These are phyloP conservation scores for Watersipora subatra DNA, from an alignment of 1,140 invertebrate genomes.

Conservation along the genomic window DNA sequence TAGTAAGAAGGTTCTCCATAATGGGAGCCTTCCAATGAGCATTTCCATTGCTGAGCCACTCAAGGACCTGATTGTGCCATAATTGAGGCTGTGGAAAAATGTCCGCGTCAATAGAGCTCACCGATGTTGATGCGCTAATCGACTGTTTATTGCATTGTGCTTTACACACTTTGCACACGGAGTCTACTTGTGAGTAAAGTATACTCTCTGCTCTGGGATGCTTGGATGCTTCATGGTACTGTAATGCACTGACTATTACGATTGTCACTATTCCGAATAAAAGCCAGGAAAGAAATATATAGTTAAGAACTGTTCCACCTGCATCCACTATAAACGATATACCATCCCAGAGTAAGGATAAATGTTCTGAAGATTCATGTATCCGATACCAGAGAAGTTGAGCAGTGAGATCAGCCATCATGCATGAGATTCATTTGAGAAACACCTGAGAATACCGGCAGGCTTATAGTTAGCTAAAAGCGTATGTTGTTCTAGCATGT, in stretches of 20 bases:
- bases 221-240: background rate
- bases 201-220: too few species aligned
- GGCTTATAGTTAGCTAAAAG: too few species aligned
- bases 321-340: background rate
- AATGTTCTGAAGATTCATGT: conserved; percentile 55
- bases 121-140: background rate
- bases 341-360: conserved; percentile 52
- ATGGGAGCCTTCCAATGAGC: background rate
- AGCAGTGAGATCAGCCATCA: conserved; percentile 33
- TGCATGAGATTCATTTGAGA: too few species aligned
- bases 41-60: background rate
- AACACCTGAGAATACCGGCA: too few species aligned
- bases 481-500: too few species aligned
- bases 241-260: background rate
- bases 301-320: background rate
- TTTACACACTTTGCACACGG: background rate
- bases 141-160: too few species aligned
- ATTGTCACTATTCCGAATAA: background rate
- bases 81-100: background rate
- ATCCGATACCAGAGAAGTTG: conserved; percentile 55
- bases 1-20: background rate
- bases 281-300: background rate
- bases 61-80: background rate
- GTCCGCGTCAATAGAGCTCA: background rate
- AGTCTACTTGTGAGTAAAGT: too few species aligned